Conservation (phyloP, 2,888 invertebrate species). For the Stegophylla sp. region DNA sequence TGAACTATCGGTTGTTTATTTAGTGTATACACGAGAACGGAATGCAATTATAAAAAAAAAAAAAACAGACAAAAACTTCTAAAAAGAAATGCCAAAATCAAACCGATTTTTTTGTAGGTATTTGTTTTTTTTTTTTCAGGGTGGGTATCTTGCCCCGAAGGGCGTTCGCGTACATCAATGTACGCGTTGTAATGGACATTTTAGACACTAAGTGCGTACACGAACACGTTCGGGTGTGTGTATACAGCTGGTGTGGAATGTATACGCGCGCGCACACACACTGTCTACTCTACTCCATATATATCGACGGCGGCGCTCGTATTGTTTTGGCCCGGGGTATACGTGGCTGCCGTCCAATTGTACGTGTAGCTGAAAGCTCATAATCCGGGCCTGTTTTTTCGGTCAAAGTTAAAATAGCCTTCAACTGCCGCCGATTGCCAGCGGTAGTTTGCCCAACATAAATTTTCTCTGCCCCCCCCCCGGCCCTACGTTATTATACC, state of each 20-base stretch:
- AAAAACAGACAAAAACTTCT: no score
- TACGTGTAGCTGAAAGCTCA: conserved; percentile 32
- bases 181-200: conserved; percentile 28
- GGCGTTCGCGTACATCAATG: conserved; percentile 9
- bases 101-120: not conserved
- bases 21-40: not conserved
- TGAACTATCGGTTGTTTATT: no score
- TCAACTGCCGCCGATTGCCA: conserved; percentile 25
- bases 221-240: not conserved
- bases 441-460: conserved; percentile 33
- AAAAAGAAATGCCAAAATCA: conserved; percentile 2
- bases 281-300: no score
- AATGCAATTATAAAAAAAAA: no score
- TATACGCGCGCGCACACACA: not conserved
- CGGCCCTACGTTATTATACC: not conserved
- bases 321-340: conserved; percentile 51
- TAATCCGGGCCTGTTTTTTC: conserved; percentile 43
- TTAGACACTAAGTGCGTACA: conserved; percentile 13
- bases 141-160: not conserved
- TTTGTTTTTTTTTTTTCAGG: not conserved
- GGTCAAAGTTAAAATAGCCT: conserved; percentile 57
- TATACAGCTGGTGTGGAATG: not conserved
- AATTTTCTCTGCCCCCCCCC: conserved; percentile 8
- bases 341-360: conserved; percentile 45
- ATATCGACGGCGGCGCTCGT: not conserved